Conservation (phyloP, 2,888 invertebrate species). For the Thymelicus sylvestris region DNA sequence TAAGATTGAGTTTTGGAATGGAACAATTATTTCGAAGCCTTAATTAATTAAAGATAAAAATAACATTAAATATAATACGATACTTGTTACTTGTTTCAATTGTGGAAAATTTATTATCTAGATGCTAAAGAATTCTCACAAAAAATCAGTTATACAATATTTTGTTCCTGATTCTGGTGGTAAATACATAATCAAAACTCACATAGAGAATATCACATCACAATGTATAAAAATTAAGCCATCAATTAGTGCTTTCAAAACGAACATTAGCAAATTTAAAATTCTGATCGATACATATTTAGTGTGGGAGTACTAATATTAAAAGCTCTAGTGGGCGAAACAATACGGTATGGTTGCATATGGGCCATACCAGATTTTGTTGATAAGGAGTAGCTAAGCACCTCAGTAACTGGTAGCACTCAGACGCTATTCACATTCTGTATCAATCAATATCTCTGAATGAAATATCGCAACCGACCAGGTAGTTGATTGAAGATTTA, state of each 20-base stretch:
- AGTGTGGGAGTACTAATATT: slow-evolving; percentile 50
- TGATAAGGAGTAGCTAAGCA: slow-evolving; percentile 42
- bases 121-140: too few relatives aligned
- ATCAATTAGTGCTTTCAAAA: slow-evolving; percentile 16
- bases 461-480: slow-evolving; percentile 3
- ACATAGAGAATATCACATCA: slow-evolving; percentile 44
- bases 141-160: too few relatives aligned
- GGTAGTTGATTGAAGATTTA: too few relatives aligned
- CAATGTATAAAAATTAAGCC: slow-evolving; percentile 37
- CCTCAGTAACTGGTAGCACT: slow-evolving; percentile 24
- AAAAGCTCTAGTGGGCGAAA: slow-evolving; percentile 62
- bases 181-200: slow-evolving; percentile 42
- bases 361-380: slow-evolving; percentile 52
- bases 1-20: too few relatives aligned
- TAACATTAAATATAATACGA: too few relatives aligned
- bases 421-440: slow-evolving; percentile 17
- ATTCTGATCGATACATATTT: slow-evolving; percentile 44
- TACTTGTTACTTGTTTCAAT: too few relatives aligned
- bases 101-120: too few relatives aligned
- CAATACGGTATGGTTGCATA: slow-evolving; percentile 59
- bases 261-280: slow-evolving; percentile 37
- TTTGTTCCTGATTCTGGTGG: too few relatives aligned
- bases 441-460: slow-evolving; percentile 28
- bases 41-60: too few relatives aligned
- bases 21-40: too few relatives aligned